Evolutionary conservation across 2,113 vertebrate genomes (phyloP), one percentile per base, ranked within the genome.

Genomic region (Melospiza melodia): DNA sequence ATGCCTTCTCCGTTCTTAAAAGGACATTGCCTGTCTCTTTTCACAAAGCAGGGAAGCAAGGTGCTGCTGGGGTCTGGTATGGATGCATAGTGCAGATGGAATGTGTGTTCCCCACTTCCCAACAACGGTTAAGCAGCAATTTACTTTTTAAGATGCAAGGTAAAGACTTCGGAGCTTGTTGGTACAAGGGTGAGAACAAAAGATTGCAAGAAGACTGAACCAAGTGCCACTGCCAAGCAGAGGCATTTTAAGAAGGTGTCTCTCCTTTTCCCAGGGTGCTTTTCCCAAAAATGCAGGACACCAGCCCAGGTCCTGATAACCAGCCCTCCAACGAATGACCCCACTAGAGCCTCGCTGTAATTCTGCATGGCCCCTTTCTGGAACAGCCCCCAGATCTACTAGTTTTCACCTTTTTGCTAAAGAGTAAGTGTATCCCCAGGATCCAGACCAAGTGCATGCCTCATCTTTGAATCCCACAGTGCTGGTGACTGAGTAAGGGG

Each of bases 21-120:
- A 67, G 10, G 16, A 43, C 5, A 9, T 46, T 66, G 15, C 10
- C 31, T 51, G 23, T 20, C 37, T 61, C 30, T 65, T 81, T 69
- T 51, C 20, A 14, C 27, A 61, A 63, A 87, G n/a, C 65, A 71
- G 15, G 46, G 46, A 41, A 14, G 21, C 12, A 6, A 81, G 28
- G 21, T 57, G 61, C 51, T 12, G 0, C 44, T 4, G 1, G 31
- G 30, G 8, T 23, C n/a, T 69, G 37, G 7, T 27, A 8, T 6
- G 0, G 35, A 27, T 0, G 0, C 11, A 7, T 3, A 2, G 8
- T 33, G 30, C 24, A 9, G 37, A 24, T 71, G n/a, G 52, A 59
- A 54, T 5, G 2, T 18, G 27, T 16, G 37, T 30, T 69, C 15
- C 39, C 18, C 28, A 25, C 10, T 14, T 52, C 48, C n/a, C 5